Evolutionary conservation across 1,140 invertebrate species (phyloP), one percentile per base, ranked within the genome.

Genomic region (Potamilus streckersoni): DNA sequence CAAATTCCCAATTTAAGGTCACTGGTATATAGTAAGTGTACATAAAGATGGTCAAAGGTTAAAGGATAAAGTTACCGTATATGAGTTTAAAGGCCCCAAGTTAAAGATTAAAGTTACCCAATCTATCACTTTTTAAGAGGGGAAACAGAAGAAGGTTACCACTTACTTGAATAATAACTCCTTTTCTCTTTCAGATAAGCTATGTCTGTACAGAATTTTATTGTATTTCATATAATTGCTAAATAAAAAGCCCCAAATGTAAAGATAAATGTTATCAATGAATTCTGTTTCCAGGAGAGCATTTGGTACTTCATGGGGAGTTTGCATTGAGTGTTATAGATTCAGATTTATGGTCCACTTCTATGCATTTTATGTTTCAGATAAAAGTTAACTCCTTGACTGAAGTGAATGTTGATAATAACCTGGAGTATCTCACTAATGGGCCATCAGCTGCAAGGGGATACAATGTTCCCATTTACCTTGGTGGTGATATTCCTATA

Each of bases 401-500:
- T 19, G 57, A 73, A 17, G 19, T 73, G 2, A 64, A 55, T 14
- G 20, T 73, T 4, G 62, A 65, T 55, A 64, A 20, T 15, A 73
- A 65, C 49, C 8, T 64, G 1, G 60, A 68, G 49, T 55, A 49
- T 19, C 55, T 78, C 27, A 73, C 64, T 56, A 78, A 78, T 65
- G 69, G 60, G 15, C 58, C 38, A 6, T 27, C 23, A 19, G 27
- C 68, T 20, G 49, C 59, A n/a, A 71, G 56, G 65, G 49, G 38
- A 19, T 63, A 62, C 55, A 66, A 60, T 56, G 61, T 79, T 31
- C 62, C 73, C 49, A 73, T 79, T 17, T 63, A 14, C 3, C 58
- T 79, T 23, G 65, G 66, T 38, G 27, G n/a, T 17, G 71, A 66
- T 27, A 68, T 27, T 73, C 31, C 60, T 55, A 23, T 63, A 23